These are phyloP conservation scores for Diarsia dahlii DNA, from an alignment of 2,888 invertebrate genomes.

Conservation along the genomic window DNA sequence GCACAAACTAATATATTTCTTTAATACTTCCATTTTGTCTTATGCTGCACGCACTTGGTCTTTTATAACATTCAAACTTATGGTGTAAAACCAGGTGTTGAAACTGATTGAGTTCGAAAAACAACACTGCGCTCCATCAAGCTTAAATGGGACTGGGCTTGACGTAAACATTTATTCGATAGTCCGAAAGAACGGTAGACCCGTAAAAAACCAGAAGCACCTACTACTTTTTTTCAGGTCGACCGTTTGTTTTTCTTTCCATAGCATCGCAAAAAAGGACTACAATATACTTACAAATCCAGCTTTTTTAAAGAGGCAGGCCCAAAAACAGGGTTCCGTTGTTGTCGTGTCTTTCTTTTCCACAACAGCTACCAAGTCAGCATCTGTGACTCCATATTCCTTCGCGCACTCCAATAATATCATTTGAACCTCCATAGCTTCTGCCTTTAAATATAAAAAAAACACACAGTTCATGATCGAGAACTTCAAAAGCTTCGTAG, in stretches of 20 bases:
- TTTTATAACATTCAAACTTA: background rate
- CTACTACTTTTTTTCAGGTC: background rate
- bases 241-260: background rate
- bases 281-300: slow-evolving; percentile 26
- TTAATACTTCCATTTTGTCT: background rate
- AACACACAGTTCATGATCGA: background rate
- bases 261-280: background rate
- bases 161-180: too few relatives aligned
- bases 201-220: background rate
- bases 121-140: background rate
- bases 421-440: background rate
- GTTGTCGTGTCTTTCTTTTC: background rate
- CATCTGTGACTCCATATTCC: slow-evolving; percentile 11
- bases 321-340: slow-evolving; percentile 26
- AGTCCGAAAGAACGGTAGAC: background rate
- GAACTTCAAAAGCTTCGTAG: background rate
- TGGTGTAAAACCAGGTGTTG: background rate
- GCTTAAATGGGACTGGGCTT: background rate
- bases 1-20: too few relatives aligned
- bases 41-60: background rate
- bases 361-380: background rate
- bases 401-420: background rate
- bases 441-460: slow-evolving; percentile 7
- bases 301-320: slow-evolving; percentile 9
- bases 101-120: background rate